Percentiles rank a stretch among this genome's conserved stretches.
Conservation (phyloP, 2,888 invertebrate genomes). For the Rhodophaea formosa region DNA sequence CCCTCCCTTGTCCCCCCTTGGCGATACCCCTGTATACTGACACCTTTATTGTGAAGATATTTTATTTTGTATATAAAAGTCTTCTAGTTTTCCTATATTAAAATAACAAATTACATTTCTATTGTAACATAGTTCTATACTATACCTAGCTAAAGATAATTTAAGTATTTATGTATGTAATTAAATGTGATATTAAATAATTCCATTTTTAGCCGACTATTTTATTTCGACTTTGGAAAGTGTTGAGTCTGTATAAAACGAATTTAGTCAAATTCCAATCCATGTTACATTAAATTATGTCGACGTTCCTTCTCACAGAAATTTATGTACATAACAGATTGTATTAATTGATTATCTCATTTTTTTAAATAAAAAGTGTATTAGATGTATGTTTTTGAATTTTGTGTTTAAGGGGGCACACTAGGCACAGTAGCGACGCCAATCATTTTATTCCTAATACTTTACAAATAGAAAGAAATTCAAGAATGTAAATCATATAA, state of each 20-base stretch:
- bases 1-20: no score
- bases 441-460: no score
- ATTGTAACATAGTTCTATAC: background rate
- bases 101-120: background rate
- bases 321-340: background rate
- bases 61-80: background rate
- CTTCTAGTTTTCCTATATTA: background rate
- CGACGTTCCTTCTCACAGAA: background rate
- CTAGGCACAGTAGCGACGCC: no score
- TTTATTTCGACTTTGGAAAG: background rate
- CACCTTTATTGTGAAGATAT: background rate
- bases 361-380: background rate
- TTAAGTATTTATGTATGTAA: constrained; percentile 12
- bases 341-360: background rate
- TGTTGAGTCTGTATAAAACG: background rate
- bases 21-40: no score
- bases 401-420: background rate
- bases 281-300: background rate
- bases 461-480: no score
- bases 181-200: constrained; percentile 19
- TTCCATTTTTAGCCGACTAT: constrained; percentile 1
- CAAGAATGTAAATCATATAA: no score
- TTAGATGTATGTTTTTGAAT: constrained; percentile 1
- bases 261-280: background rate
- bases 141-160: background rate